Conservation (phyloP, 2,888 invertebrate species). For the Tenodera sinensis region DNA sequence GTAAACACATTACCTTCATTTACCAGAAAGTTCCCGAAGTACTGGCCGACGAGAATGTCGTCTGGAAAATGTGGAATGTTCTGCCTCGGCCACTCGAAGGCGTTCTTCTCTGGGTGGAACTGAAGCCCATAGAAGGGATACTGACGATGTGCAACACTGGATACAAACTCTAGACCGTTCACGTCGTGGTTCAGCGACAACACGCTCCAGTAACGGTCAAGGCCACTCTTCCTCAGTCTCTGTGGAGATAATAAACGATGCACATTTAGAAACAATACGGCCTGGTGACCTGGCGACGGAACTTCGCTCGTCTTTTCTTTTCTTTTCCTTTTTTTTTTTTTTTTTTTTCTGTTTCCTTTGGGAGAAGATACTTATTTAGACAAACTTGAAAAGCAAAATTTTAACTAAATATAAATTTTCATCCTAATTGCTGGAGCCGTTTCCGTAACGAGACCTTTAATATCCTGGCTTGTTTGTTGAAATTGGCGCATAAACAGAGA, state of each 20-base stretch:
- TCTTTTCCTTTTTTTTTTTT: background rate
- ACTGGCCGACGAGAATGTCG: slow-evolving; percentile 64
- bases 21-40: slow-evolving; percentile 80
- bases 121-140: slow-evolving; percentile 82
- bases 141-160: slow-evolving; percentile 66
- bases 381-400: too few relatives aligned
- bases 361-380: too few relatives aligned
- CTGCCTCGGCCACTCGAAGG: slow-evolving; percentile 67
- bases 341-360: too few relatives aligned
- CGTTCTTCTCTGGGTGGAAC: slow-evolving; percentile 88
- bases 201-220: slow-evolving; percentile 63
- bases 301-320: background rate
- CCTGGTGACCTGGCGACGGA: too few relatives aligned
- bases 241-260: slow-evolving; percentile 36
- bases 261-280: background rate
- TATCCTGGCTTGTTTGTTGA: too few relatives aligned
- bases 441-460: too few relatives aligned
- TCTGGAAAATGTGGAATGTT: slow-evolving; percentile 61
- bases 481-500: too few relatives aligned
- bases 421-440: too few relatives aligned
- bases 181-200: slow-evolving; percentile 67
- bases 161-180: slow-evolving; percentile 65
- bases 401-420: too few relatives aligned
- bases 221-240: slow-evolving; percentile 51
- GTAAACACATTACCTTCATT: slow-evolving; percentile 53